Evolutionary conservation across 2,797 vertebrate genomes (phyloP).

Genomic region (Hypotaenidia okinawae): DNA sequence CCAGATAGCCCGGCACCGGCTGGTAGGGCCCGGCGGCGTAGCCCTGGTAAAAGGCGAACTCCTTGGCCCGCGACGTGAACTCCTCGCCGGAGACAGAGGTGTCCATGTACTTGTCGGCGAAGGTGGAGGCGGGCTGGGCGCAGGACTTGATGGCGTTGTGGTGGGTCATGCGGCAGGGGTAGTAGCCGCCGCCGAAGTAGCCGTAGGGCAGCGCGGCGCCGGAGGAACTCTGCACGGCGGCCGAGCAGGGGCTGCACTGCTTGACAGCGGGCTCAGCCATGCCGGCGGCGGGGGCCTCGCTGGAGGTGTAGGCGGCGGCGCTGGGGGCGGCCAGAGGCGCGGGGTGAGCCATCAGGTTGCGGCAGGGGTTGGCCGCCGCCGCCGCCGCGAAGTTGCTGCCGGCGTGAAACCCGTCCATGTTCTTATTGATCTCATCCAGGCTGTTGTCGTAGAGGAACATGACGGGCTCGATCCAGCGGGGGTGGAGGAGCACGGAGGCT

Average conservation of each 20-base stretch:
- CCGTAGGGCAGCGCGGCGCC: constrained; percentile 94
- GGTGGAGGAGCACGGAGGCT: constrained; percentile 97
- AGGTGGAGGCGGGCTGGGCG: constrained; percentile 88
- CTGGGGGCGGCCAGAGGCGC: constrained; percentile 89
- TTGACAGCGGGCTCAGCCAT: constrained; percentile 91
- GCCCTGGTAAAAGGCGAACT: constrained; percentile 97
- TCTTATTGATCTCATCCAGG: constrained; percentile 94
- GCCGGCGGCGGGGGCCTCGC: constrained; percentile 86
- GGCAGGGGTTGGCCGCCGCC: constrained; percentile 88
- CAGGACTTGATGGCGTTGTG: constrained; percentile 92
- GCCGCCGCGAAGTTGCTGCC: constrained; percentile 90
- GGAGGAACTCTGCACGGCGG: constrained; percentile 91
- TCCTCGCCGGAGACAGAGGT: constrained; percentile 93
- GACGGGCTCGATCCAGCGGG: constrained; percentile 98
- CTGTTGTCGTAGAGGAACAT: constrained; percentile 99
- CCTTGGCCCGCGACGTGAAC: constrained; percentile 93
- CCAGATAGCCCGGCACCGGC: constrained; percentile 92
- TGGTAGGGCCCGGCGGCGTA: constrained; percentile 94
- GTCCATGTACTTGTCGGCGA: constrained; percentile 94
- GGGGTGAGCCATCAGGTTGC: constrained; percentile 95
- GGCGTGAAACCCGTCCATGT: constrained; percentile 89
- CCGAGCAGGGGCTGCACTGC: constrained; percentile 96
- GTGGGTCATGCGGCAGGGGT: constrained; percentile 94
- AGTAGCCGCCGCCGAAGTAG: constrained; percentile 97
- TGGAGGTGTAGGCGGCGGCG: constrained; percentile 86